Conservation (phyloP, 2,113 vertebrate genomes). For the Machaerirhynchus nigripectus region DNA sequence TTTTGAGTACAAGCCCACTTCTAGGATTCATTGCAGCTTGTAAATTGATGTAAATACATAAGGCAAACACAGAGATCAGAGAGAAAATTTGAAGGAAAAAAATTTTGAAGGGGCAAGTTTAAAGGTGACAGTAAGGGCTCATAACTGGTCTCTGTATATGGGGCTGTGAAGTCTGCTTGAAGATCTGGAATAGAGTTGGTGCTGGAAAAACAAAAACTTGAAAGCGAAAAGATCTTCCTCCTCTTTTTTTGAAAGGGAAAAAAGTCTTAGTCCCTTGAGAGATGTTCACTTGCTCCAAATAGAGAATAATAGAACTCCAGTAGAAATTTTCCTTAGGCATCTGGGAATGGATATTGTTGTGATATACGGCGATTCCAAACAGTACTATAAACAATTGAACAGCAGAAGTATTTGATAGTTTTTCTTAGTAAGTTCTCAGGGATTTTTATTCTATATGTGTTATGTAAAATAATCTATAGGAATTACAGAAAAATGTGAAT, state of each 20-base stretch:
- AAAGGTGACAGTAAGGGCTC: neutral
- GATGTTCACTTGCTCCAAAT: neutral
- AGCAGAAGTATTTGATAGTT: neutral
- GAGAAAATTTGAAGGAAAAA: neutral
- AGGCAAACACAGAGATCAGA: neutral
- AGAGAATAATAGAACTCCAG: neutral
- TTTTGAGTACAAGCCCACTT: neutral
- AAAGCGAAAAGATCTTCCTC: neutral
- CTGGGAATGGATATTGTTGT: neutral
- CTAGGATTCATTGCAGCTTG: neutral
- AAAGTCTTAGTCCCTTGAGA: neutral
- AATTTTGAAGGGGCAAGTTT: neutral
- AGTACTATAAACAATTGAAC: neutral
- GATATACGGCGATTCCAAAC: neutral
- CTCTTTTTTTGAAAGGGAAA: rapidly evolving
- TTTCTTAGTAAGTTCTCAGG: neutral
- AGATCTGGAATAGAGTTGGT: neutral
- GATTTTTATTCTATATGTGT: neutral
- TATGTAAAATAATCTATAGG: neutral
- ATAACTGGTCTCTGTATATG: neutral
- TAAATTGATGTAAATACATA: neutral
- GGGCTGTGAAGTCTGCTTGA: neutral
- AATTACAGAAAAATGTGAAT: neutral
- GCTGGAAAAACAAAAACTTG: neutral
- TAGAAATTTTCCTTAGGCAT: neutral